These are phyloP conservation scores for Liodrosophila aerea DNA, from an alignment of 2,888 invertebrate genomes.

Conservation along the genomic window DNA sequence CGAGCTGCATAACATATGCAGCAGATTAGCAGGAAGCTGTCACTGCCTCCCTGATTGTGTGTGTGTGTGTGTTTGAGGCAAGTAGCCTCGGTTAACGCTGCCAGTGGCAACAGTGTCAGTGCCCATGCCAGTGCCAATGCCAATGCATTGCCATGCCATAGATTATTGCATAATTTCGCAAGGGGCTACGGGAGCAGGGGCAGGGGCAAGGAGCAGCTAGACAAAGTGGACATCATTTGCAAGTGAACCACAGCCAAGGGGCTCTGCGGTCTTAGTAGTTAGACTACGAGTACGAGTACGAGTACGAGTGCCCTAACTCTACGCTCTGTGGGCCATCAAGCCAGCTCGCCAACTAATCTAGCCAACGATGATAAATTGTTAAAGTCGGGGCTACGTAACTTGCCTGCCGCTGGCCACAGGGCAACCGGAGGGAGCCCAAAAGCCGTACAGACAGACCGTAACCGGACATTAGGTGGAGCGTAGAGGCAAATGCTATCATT, in stretches of 20 bases:
- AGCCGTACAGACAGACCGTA: neutral
- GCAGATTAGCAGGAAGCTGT: slow-evolving; percentile 50
- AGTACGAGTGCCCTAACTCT: too few relatives aligned
- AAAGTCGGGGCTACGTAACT: slow-evolving; percentile 36
- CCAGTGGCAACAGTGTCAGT: slow-evolving; percentile 70
- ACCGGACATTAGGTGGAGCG: neutral
- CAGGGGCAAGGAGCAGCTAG: slow-evolving; percentile 3
- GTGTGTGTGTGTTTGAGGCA: slow-evolving; percentile 44
- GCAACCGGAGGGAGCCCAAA: neutral
- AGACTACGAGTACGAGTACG: too few relatives aligned
- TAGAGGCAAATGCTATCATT: slow-evolving; percentile 50
- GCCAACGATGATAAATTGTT: slow-evolving; percentile 65
- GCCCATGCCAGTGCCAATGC: too few relatives aligned
- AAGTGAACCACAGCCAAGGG: slow-evolving; percentile 47
- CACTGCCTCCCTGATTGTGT: slow-evolving; percentile 5
- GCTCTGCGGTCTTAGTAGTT: slow-evolving; percentile 11
- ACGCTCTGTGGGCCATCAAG: neutral
- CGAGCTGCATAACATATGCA: slow-evolving; percentile 63
- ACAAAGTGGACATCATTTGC: slow-evolving; percentile 70
- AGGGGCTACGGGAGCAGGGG: slow-evolving; percentile 8
- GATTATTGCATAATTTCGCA: slow-evolving; percentile 73
- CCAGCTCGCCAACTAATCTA: slow-evolving; percentile 54
- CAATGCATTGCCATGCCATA: slow-evolving; percentile 64
- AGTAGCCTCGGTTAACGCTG: slow-evolving; percentile 49
- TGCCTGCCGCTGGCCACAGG: slow-evolving; percentile 22